Base-by-base conservation (phyloP, 2,113 vertebrate genomes). In the Aplodontia rufa region DNA sequence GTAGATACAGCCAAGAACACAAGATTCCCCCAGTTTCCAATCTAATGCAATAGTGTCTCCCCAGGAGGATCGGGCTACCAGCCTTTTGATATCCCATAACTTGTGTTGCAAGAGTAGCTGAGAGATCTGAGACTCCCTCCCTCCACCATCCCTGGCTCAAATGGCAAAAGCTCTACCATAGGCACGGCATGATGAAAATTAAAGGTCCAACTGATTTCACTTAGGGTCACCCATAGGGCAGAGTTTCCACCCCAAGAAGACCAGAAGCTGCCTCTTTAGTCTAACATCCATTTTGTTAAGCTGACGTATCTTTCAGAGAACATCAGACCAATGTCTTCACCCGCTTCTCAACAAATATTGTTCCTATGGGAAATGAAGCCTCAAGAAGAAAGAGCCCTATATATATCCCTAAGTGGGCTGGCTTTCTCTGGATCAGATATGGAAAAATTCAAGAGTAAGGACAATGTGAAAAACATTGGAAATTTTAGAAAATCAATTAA, bases 301-400 rank as follows among this genome's bases (percentile, higher is more conserved):
- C 24, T 30, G 26, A 20, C 12, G 13, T 8, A 19, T 74, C 17
- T 42, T 37, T 35, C 49, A 74, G 32, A 69, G 11, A 47, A 81
- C 3, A 62, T 14, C 42, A 87, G 49, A 20, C 6, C 42, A 87
- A 13, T 14, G 13, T 76, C 22, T 19, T 17, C 22, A 58, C 8
- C 28, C 22, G 42, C 32, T 26, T 40, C 35, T 85, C 40, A 76
- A 28, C 62, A 93, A 55, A 69, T 30, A 19, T 24, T 89, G 42
- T 69, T n/a, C 20, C 58, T 9, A 47, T 19, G 0, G 0, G 0
- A 4, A 55, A 13, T 13, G 28, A 68, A 22, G 16, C 35, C 14
- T 90, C 28, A 74, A 66, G 14, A 85, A 90, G 6, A 93, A 4
- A 92, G 24, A 24, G 14, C 14, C 47, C 45, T 85, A 7, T 30